phyloP scores from a whole-genome alignment of 2,113 vertebrate species.

The Scomber scombrus region DNA sequence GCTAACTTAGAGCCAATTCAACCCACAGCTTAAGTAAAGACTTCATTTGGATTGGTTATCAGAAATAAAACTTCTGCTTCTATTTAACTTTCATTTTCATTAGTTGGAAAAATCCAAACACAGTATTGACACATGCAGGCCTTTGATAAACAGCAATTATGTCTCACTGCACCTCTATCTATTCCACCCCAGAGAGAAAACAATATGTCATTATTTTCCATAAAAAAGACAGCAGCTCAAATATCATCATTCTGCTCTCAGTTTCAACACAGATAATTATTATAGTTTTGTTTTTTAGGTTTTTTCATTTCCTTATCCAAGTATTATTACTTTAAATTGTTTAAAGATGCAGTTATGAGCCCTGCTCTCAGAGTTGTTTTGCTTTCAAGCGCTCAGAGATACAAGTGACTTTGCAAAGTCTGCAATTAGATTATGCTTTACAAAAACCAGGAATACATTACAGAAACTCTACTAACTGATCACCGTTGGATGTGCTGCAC shows the following conservation, averaged over 20 bases:
- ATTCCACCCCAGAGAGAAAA: background rate
- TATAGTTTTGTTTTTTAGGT: too few relatives aligned
- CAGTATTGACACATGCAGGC: background rate
- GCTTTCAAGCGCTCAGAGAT: too few relatives aligned
- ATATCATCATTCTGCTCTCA: background rate
- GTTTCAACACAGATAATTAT: background rate
- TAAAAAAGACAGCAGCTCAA: background rate
- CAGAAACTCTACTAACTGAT: too few relatives aligned
- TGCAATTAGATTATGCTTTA: too few relatives aligned
- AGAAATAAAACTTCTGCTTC: too few relatives aligned
- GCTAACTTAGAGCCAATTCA: too few relatives aligned
- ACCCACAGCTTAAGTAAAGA: background rate
- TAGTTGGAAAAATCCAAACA: background rate
- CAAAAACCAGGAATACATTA: background rate
- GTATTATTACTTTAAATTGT: too few relatives aligned
- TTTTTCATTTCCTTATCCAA: too few relatives aligned
- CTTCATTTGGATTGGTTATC: background rate
- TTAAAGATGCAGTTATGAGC: too few relatives aligned
- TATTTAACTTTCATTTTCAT: too few relatives aligned
- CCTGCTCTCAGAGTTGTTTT: too few relatives aligned
- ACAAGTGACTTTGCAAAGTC: too few relatives aligned
- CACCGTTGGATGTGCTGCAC: background rate
- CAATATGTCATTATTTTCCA: background rate
- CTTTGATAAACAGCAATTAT: slow-evolving; percentile 5
- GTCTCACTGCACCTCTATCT: background rate